Conservation (phyloP, 1,140 invertebrate genomes). For the Aphidius gifuensis region DNA sequence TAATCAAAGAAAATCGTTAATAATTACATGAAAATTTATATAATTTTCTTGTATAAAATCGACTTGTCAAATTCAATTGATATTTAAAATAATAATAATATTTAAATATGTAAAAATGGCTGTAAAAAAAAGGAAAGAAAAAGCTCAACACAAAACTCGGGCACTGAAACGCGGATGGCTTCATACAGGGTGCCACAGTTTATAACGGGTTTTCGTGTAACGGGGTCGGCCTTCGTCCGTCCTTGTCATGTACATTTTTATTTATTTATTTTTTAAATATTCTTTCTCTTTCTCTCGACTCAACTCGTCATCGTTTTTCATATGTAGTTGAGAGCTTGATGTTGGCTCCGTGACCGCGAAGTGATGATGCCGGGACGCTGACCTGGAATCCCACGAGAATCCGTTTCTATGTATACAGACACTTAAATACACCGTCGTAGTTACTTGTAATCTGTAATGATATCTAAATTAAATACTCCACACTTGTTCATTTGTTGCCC, state of each 20-base stretch:
- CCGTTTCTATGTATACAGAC: constrained; percentile 29
- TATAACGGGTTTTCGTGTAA: constrained; percentile 49
- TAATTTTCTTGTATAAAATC: no score
- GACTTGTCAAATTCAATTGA: no score
- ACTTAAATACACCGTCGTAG: no score
- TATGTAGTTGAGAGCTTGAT: constrained; percentile 1
- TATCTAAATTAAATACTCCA: background rate
- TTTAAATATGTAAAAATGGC: no score
- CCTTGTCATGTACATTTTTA: background rate
- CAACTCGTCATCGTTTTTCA: constrained; percentile 1
- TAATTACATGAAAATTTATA: no score
- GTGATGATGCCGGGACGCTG: constrained; percentile 44
- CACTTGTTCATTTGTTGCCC: no score
- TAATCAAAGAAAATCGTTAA: no score
- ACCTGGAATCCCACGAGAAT: constrained; percentile 48
- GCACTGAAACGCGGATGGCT: constrained; percentile 10
- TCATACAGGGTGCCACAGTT: no score
- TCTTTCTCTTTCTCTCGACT: constrained; percentile 4
- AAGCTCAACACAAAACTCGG: background rate
- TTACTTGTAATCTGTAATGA: background rate
- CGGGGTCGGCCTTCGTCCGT: constrained; percentile 36
- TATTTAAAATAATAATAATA: no score
- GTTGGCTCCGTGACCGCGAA: constrained; percentile 41
- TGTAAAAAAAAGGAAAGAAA: no score
- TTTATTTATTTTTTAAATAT: background rate